Evolutionary conservation across 2,797 vertebrate genomes (phyloP).

Genomic region (Cyprinodon diabolis): DNA sequence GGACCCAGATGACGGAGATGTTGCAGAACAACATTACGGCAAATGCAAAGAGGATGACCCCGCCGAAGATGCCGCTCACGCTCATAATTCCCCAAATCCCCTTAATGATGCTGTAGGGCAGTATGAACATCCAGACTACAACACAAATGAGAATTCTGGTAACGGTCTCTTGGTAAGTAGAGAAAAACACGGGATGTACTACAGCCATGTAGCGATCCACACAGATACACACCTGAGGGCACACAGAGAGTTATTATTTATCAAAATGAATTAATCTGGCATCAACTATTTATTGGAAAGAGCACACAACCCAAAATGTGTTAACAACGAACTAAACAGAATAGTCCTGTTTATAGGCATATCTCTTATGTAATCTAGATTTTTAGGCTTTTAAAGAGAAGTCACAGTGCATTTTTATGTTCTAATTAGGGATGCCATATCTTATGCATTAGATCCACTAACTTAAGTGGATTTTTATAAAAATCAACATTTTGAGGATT

Average conservation of each 20-base stretch:
- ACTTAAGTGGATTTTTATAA: background rate
- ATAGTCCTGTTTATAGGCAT: too few relatives aligned
- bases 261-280: background rate
- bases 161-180: slow-evolving; percentile 65
- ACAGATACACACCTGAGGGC: slow-evolving; percentile 75
- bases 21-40: slow-evolving; percentile 81
- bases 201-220: slow-evolving; percentile 81
- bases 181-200: slow-evolving; percentile 77
- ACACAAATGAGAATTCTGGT: slow-evolving; percentile 57
- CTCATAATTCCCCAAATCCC: slow-evolving; percentile 55
- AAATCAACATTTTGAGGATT: background rate
- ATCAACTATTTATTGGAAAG: too few relatives aligned
- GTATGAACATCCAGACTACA: slow-evolving; percentile 67
- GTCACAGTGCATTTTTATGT: background rate
- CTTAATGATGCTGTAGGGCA: slow-evolving; percentile 71
- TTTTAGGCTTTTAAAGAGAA: background rate
- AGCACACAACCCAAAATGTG: too few relatives aligned
- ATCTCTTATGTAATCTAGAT: too few relatives aligned
- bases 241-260: background rate
- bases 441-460: background rate
- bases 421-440: background rate
- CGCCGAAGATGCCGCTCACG: slow-evolving; percentile 68
- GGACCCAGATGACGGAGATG: slow-evolving; percentile 78
- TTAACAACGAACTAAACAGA: too few relatives aligned
- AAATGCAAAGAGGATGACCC: slow-evolving; percentile 75